Base-by-base conservation (phyloP, 2,113 vertebrate genomes). In the Stictonetta naevosa region DNA sequence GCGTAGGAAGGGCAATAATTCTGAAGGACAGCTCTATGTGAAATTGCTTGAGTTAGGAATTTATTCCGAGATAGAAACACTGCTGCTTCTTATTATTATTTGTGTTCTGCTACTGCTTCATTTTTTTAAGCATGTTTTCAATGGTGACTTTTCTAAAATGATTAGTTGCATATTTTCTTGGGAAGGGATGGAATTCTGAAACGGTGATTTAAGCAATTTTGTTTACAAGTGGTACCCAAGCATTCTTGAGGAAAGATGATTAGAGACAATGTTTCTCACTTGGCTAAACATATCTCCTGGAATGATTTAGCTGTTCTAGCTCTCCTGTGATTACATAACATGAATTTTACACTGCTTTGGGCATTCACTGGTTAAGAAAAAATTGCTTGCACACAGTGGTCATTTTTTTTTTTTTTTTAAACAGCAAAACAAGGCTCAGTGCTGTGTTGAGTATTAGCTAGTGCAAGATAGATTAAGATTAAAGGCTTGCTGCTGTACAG, bases 271-370 rank as follows among this genome's bases (percentile, higher is more conserved):
- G 1, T 92, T 97, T 96, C 93, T 93, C 89, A 95, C 90, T 97
- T 90, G 94, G 91, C 88, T 97, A 83, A 92, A 67, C 92, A 68
- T 86, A 75, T 95, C 88, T 97, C 62, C 53, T 92, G 86, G 38
- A 84, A 88, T 92, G 92, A 94, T 94, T 93, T 95, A 91, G 78
- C 75, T 92, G 82, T 92, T 97, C 92, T 80, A 93, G 81, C 71
- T 95, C 85, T 94, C 94, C 90, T 83, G 76, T 88, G 62, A 73
- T 97, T 96, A 90, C 22, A 28, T 93, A 96, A 97, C 42, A 13
- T 9, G 58, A 83, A 88, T 94, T 95, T 97, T 95, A 89, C 78
- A 88, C 67, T 72, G 89, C 92, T 94, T 86, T 96, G 88, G 92
- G 95, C 87, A 68, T 71, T 72, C 2, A 44, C 68, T 92, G 71